Conservation (phyloP, 2,113 vertebrate species). For the Gopherus flavomarginatus region DNA sequence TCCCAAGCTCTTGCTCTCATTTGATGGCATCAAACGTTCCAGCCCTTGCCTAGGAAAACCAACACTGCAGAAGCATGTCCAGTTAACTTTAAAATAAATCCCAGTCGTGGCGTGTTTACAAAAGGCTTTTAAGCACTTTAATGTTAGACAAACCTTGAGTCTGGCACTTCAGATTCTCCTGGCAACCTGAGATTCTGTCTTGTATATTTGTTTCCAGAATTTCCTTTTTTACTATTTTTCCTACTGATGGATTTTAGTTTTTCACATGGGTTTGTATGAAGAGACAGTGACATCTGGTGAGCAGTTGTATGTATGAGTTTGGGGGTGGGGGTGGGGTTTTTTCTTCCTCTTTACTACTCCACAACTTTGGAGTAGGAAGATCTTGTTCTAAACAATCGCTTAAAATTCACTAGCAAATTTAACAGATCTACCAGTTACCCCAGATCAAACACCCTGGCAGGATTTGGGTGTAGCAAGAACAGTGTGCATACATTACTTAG, state of each 20-base stretch:
- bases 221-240: neutral
- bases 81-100: neutral
- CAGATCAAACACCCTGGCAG: neutral
- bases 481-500: neutral
- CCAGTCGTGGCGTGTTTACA: neutral
- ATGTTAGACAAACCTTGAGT: rapidly evolving
- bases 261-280: neutral
- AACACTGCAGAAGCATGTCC: neutral
- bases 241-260: slow-evolving; percentile 12
- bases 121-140: neutral
- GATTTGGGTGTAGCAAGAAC: neutral
- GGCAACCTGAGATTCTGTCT: too few species aligned
- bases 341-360: neutral
- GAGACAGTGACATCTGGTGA: slow-evolving; percentile 59
- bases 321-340: too few species aligned
- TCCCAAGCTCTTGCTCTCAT: neutral
- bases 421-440: neutral
- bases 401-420: neutral
- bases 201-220: neutral
- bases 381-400: neutral
- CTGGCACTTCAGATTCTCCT: neutral
- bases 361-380: neutral
- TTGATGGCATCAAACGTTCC: neutral
- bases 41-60: neutral
- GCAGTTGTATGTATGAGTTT: neutral